These are phyloP conservation scores for Progne subis DNA, from an alignment of 2,113 vertebrate genomes.

Conservation along the genomic window DNA sequence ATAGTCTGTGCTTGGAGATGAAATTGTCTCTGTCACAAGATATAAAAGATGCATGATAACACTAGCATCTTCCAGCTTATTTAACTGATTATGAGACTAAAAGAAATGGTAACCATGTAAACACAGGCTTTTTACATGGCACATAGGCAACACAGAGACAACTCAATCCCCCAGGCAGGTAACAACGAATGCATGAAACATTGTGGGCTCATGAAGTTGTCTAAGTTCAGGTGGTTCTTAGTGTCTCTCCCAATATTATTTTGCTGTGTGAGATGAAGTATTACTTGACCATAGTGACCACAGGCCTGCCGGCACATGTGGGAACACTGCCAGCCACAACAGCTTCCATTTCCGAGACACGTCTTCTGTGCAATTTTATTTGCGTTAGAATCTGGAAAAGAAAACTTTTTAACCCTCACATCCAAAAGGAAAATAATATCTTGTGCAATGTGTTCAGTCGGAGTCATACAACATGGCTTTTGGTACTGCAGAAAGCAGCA, in stretches of 20 bases:
- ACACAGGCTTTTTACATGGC: background rate
- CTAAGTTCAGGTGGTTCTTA: background rate
- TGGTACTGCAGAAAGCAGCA: background rate
- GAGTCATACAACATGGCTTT: rapidly evolving
- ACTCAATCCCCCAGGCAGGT: background rate
- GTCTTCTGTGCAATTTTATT: background rate
- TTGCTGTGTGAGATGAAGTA: background rate
- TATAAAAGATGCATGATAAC: background rate
- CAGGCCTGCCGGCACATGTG: background rate
- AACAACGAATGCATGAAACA: background rate
- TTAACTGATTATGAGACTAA: background rate
- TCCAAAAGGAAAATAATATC: background rate
- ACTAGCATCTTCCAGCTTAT: background rate
- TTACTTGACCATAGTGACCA: background rate
- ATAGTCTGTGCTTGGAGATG: background rate
- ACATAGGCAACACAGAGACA: background rate
- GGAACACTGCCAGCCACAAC: background rate
- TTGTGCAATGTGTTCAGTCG: background rate
- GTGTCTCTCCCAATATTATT: background rate
- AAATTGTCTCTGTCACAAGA: background rate
- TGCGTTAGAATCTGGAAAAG: background rate
- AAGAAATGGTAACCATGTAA: background rate
- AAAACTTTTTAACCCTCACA: background rate
- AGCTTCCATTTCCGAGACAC: background rate
- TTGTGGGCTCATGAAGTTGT: background rate